Base-by-base conservation (phyloP, 2,888 invertebrate genomes). In the Scaptomyza polygonia region DNA sequence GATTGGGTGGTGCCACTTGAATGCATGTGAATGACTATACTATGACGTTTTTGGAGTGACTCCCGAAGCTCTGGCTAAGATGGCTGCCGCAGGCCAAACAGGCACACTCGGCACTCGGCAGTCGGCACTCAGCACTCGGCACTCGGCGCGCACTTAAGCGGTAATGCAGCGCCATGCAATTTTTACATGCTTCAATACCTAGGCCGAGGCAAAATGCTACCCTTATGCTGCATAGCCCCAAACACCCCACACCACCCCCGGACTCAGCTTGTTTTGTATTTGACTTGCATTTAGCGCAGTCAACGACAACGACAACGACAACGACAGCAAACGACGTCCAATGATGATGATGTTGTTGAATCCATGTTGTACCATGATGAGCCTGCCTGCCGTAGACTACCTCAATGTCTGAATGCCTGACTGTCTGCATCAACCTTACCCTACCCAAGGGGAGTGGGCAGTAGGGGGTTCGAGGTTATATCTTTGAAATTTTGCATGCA, bases 141-240 rank as follows among this genome's bases (percentile, higher is more conserved):
- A 74, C 68, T 79, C 58, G 65, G 58, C 66, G 72, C 49, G 59
- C 69, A 86, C 82, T 82, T 84, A 76, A 84, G 67, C 82, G 76
- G 76, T 81, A 85, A 76, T 82, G 87, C 82, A 86, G 82, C 73
- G 82, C 85, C 82, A 87, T 81, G 82, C 82, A 86, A 87, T 86
- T 87, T 87, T 86, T 82, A 78, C 85, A 82, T 84, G 82, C 82
- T 82, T 82, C 82, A 82, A 82, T 82, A 86, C 87, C 82, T 86
- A 82, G 82, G 32, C 76, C 76, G 49, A 68, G 32, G 18, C 32
- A 32, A 18, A 12, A 21, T 32, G 54, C 51, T 45, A 61, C 65
- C 66, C 66, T 55, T 43, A 49, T 49, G 49, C 39, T 45, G 34
- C 27, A 4, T 29, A 29, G 12, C 40, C 27, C 6, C 18, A 14